These are phyloP conservation scores for Xanthia icteritia DNA, from an alignment of 2,888 invertebrate genomes.

Conservation along the genomic window DNA sequence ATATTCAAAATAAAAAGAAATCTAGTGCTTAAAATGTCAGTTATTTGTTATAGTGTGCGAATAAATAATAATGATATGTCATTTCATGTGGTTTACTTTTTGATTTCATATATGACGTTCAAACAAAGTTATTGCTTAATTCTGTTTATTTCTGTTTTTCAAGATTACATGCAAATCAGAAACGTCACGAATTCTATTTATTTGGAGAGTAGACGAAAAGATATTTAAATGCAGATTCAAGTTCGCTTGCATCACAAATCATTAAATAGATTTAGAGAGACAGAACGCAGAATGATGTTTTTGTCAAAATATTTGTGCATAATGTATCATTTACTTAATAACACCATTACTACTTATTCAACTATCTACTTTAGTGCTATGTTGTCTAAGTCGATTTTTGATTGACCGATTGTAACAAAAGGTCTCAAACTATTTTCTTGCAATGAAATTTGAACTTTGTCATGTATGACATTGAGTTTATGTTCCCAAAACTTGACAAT, in stretches of 20 bases:
- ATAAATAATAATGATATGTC: not conserved
- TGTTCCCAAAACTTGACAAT: not conserved
- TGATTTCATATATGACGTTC: not conserved
- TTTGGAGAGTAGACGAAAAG: not conserved
- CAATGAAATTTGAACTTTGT: not conserved
- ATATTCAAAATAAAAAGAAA: not conserved
- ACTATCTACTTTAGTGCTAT: too few species aligned
- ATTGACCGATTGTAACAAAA: not conserved
- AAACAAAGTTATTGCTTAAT: too few species aligned
- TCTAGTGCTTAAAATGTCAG: not conserved
- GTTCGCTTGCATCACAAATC: not conserved
- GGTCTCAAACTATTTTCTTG: not conserved
- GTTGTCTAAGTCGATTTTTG: not conserved
- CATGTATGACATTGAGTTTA: not conserved
- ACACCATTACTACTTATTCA: not conserved
- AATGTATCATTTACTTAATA: not conserved
- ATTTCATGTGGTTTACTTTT: not conserved
- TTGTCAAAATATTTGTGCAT: not conserved
- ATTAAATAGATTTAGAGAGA: not conserved
- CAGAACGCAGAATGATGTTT: not conserved
- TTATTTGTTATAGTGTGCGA: not conserved
- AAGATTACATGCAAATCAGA: too few species aligned
- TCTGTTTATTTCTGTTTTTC: too few species aligned
- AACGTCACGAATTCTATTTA: not conserved
- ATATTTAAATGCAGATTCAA: not conserved